These are phyloP conservation scores for Xanthia icteritia DNA, from an alignment of 2,888 invertebrate species.

Conservation along the genomic window DNA sequence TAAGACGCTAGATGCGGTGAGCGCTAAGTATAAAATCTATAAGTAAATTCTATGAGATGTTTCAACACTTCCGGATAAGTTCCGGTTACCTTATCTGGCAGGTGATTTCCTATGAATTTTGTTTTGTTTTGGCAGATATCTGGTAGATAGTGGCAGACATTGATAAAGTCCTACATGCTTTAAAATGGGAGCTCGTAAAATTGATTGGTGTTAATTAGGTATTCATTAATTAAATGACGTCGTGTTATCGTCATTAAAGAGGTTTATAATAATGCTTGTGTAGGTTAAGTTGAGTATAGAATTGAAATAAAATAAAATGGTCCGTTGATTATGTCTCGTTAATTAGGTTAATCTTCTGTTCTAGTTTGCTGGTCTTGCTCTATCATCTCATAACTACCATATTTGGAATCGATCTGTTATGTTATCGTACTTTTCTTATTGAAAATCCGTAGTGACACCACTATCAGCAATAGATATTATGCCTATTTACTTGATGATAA, in stretches of 20 bases:
- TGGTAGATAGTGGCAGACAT: background rate
- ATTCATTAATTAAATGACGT: background rate
- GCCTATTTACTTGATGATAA: slow-evolving; percentile 15
- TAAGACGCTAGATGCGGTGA: background rate
- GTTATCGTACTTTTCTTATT: slow-evolving; percentile 10
- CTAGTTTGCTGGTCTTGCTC: background rate
- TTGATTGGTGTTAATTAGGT: background rate
- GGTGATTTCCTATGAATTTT: background rate
- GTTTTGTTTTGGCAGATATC: background rate
- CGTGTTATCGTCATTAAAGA: background rate
- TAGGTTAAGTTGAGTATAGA: background rate
- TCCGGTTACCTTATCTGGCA: background rate
- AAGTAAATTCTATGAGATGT: background rate
- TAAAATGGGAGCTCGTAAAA: background rate
- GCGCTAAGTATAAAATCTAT: background rate
- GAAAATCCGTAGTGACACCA: slow-evolving; percentile 12
- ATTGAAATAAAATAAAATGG: background rate
- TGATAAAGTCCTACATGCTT: background rate
- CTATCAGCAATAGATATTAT: slow-evolving; percentile 16
- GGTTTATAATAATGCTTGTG: background rate
- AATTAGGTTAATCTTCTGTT: slow-evolving; percentile 21
- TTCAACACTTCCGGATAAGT: background rate
- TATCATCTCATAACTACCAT: slow-evolving; percentile 11
- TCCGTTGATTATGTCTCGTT: background rate
- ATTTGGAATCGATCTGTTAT: slow-evolving; percentile 8